Conservation (phyloP, 2,113 vertebrate genomes). For the Stigmatopora argus region DNA sequence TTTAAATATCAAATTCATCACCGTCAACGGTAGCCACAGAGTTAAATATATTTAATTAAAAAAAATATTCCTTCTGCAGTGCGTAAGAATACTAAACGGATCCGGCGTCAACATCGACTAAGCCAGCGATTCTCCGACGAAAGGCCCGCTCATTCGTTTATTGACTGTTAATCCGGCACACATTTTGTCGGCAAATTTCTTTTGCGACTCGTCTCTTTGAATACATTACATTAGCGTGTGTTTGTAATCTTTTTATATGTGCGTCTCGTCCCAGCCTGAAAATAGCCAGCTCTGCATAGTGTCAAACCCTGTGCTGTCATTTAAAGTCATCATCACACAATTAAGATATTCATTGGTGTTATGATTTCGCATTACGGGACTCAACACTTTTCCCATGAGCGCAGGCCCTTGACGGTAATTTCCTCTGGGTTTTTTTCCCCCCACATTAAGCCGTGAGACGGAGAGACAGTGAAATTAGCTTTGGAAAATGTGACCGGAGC, state of each 20-base stretch:
- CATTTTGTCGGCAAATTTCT: background rate
- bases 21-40: no score
- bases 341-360: constrained; percentile 10
- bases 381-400: constrained; percentile 14
- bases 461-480: constrained; percentile 30
- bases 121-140: background rate
- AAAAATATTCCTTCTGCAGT: no score
- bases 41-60: no score
- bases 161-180: background rate
- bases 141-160: background rate
- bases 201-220: background rate
- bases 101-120: background rate
- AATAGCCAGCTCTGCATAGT: background rate
- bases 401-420: constrained; percentile 16
- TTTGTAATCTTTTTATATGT: background rate
- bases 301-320: background rate
- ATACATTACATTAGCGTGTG: background rate
- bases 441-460: constrained; percentile 24
- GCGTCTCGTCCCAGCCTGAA: background rate
- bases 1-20: no score
- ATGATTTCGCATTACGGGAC: constrained; percentile 12
- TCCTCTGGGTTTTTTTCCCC: constrained; percentile 23
- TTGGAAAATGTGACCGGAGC: constrained; percentile 45
- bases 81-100: background rate
- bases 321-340: background rate